These are phyloP conservation scores for Pilophorus perplexus DNA, from an alignment of 2,888 invertebrate species.

Conservation along the genomic window DNA sequence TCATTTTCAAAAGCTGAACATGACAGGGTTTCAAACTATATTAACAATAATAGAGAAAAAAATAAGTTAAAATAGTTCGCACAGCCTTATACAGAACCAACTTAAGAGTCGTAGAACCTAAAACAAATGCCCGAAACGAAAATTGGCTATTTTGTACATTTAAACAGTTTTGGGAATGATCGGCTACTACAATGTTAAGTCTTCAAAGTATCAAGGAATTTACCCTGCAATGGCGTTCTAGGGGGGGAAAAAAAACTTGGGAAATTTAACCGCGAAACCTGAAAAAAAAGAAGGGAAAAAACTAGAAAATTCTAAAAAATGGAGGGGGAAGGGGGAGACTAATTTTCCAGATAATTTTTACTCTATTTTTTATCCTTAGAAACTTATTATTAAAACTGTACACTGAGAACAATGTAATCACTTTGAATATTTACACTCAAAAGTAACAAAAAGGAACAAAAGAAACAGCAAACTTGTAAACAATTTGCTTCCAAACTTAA, in stretches of 20 bases:
- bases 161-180: background rate
- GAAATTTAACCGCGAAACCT: background rate
- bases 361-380: conserved; percentile 33
- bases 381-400: conserved; percentile 44
- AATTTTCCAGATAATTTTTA: conserved; percentile 25
- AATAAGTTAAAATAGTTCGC: background rate
- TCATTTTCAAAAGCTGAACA: background rate
- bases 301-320: conserved; percentile 31
- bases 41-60: background rate
- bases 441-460: conserved; percentile 48
- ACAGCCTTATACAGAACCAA: background rate
- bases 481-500: conserved; percentile 39
- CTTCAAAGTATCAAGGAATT: conserved; percentile 6
- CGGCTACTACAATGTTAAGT: too few species aligned
- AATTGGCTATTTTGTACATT: background rate
- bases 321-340: background rate
- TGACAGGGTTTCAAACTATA: background rate
- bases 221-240: conserved; percentile 17
- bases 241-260: background rate
- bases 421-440: conserved; percentile 39
- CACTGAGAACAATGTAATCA: conserved; percentile 43
- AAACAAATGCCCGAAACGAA: background rate
- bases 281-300: conserved; percentile 9
- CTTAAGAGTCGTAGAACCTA: background rate
- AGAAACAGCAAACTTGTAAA: conserved; percentile 43